Conservation (phyloP, 1,140 invertebrate species). For the Globodera rostochiensis region DNA sequence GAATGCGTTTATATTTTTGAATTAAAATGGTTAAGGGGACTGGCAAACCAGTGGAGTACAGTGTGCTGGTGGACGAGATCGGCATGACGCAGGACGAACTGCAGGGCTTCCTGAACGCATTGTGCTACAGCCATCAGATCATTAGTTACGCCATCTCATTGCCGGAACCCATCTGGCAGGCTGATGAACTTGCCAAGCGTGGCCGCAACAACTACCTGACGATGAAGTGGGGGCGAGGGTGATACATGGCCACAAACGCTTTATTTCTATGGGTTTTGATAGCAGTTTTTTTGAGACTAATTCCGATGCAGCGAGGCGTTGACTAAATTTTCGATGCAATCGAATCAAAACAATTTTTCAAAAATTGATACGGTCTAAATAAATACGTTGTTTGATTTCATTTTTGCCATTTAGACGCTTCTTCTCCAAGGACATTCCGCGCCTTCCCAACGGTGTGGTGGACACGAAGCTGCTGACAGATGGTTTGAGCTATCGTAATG, state of each 20-base stretch:
- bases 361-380: too few relatives aligned
- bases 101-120: slow-evolving; percentile 37
- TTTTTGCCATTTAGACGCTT: slow-evolving; percentile 27
- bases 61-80: slow-evolving; percentile 36
- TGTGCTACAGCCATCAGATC: slow-evolving; percentile 45
- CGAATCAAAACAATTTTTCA: too few relatives aligned
- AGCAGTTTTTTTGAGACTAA: too few relatives aligned
- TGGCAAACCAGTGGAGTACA: slow-evolving; percentile 40
- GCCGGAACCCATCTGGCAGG: slow-evolving; percentile 49
- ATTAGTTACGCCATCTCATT: slow-evolving; percentile 41
- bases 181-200: slow-evolving; percentile 46
- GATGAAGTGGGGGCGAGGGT: slow-evolving; percentile 32
- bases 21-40: slow-evolving; percentile 26
- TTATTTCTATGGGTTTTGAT: too few relatives aligned
- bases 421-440: slow-evolving; percentile 27
- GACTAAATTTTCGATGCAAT: too few relatives aligned
- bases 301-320: too few relatives aligned
- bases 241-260: too few relatives aligned
- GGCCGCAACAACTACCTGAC: slow-evolving; percentile 41
- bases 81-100: slow-evolving; percentile 34
- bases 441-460: slow-evolving; percentile 2
- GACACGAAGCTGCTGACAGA: slow-evolving; percentile 23
- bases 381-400: too few relatives aligned
- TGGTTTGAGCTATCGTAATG: slow-evolving; percentile 20
- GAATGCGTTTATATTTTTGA: background rate